Percentiles rank a stretch among this genome's conserved stretches.
Conservation (phyloP, 2,888 invertebrate genomes). For the Melanargia galathea region DNA sequence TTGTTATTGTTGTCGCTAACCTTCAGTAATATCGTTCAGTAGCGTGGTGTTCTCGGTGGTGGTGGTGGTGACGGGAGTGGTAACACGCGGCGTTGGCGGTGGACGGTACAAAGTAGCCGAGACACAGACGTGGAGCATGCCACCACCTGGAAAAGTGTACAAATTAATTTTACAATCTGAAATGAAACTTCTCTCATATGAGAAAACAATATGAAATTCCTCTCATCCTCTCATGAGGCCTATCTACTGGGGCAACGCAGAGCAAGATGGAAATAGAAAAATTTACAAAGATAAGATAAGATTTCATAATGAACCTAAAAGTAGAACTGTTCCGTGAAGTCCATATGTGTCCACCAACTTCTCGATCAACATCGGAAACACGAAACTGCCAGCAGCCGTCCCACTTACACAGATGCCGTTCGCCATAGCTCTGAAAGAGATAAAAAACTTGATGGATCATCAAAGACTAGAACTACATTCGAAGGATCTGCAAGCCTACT, state of each 20-base stretch:
- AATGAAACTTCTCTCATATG: no score
- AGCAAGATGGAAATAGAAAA: no score
- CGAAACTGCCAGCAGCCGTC: conserved; percentile 90
- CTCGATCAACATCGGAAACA: conserved; percentile 88
- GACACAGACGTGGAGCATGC: conserved; percentile 89
- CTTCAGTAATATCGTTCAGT: conserved; percentile 66
- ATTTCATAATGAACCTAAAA: conserved; percentile 71
- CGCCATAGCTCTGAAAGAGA: conserved; percentile 84
- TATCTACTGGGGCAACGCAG: no score
- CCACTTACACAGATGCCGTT: conserved; percentile 92
- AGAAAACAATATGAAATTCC: no score
- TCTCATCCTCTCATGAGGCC: no score
- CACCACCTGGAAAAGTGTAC: conserved; percentile 72
- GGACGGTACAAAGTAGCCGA: conserved; percentile 86
- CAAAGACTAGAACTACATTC: no score
- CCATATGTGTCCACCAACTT: conserved; percentile 86
- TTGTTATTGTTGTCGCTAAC: conserved; percentile 43
- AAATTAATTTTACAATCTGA: not conserved
- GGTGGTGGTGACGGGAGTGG: conserved; percentile 59
- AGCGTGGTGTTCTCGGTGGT: conserved; percentile 67
- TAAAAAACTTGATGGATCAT: conserved; percentile 34
- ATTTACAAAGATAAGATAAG: no score
- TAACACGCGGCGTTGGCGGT: conserved; percentile 72
- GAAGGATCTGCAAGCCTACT: no score
- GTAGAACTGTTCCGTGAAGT: conserved; percentile 86